Conservation (phyloP, 2,888 invertebrate genomes). For the Linhomoeus sp. region DNA sequence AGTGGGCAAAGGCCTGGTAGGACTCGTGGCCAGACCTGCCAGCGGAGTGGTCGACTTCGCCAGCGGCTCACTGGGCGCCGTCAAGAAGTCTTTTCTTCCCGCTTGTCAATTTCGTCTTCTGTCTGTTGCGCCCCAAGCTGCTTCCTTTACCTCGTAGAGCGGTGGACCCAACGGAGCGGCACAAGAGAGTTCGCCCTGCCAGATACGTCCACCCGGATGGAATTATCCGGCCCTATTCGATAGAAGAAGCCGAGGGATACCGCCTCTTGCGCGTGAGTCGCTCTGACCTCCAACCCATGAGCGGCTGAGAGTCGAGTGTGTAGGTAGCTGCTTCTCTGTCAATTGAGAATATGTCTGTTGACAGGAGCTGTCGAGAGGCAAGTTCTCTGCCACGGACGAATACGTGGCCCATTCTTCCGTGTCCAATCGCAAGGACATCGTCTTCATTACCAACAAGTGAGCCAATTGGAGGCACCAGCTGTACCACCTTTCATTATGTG, state of each 20-base stretch:
- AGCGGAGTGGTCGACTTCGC: slow-evolving; percentile 94
- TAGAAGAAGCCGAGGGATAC: slow-evolving; percentile 63
- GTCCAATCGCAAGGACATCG: slow-evolving; percentile 14
- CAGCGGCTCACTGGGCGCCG: slow-evolving; percentile 83
- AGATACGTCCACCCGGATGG: slow-evolving; percentile 63
- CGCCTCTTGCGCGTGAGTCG: slow-evolving; percentile 49
- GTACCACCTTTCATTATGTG: no score
- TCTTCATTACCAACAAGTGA: slow-evolving; percentile 38
- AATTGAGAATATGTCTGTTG: slow-evolving; percentile 41
- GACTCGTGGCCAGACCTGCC: slow-evolving; percentile 78
- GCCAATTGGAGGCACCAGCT: slow-evolving; percentile 59
- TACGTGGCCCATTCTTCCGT: slow-evolving; percentile 48
- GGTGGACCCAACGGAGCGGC: slow-evolving; percentile 27
- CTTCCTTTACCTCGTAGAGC: slow-evolving; percentile 32
- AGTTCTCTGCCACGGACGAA: slow-evolving; percentile 55
- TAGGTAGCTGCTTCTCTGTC: slow-evolving; percentile 45
- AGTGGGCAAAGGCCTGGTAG: slow-evolving; percentile 48
- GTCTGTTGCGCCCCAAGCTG: slow-evolving; percentile 50
- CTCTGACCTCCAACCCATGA: no score
- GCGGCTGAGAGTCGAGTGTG: slow-evolving; percentile 41
- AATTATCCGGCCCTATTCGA: slow-evolving; percentile 64
- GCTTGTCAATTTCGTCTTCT: slow-evolving; percentile 39
- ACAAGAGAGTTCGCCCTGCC: slow-evolving; percentile 49
- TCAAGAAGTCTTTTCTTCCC: slow-evolving; percentile 48
- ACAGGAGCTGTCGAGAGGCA: slow-evolving; percentile 51